Percentiles rank a stretch among this genome's conserved stretches.
Evolutionary conservation across 2,797 vertebrate species (phyloP).

Genomic region (Momotus momota): DNA sequence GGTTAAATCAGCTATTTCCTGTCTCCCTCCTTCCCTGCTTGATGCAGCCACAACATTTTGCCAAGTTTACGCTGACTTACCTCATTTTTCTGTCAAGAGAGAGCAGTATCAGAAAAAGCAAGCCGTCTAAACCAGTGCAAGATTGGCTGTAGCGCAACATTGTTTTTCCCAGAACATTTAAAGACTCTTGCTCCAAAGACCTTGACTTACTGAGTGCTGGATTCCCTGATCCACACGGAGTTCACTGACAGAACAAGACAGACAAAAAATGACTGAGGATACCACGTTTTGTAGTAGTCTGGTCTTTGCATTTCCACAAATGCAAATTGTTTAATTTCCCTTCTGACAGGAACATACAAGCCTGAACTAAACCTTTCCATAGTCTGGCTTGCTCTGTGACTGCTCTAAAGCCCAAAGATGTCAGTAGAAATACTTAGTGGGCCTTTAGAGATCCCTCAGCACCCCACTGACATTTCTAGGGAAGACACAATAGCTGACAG

Average conservation of each 20-base stretch:
- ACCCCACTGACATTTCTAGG: background rate
- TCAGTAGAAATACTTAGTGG: background rate
- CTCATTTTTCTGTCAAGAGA: conserved; percentile 3
- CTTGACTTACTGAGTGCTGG: background rate
- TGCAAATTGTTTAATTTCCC: background rate
- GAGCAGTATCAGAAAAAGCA: background rate
- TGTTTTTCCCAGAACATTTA: conserved; percentile 20
- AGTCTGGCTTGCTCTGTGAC: background rate
- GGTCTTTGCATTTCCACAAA: background rate
- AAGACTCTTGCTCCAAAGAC: background rate
- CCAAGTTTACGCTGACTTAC: background rate
- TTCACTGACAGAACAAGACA: background rate
- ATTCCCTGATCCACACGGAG: background rate
- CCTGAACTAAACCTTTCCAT: background rate
- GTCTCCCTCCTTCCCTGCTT: background rate
- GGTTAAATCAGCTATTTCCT: conserved; percentile 23
- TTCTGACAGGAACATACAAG: background rate
- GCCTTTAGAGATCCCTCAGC: background rate
- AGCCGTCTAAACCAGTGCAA: background rate
- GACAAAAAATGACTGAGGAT: background rate
- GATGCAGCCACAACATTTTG: background rate
- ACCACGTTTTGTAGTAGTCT: background rate
- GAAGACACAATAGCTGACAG: background rate
- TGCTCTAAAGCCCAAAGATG: background rate
- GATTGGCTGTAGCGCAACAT: background rate